Evolutionary conservation across 2,113 vertebrate species (phyloP).

Genomic region (Hymenochirus boettgeri): DNA sequence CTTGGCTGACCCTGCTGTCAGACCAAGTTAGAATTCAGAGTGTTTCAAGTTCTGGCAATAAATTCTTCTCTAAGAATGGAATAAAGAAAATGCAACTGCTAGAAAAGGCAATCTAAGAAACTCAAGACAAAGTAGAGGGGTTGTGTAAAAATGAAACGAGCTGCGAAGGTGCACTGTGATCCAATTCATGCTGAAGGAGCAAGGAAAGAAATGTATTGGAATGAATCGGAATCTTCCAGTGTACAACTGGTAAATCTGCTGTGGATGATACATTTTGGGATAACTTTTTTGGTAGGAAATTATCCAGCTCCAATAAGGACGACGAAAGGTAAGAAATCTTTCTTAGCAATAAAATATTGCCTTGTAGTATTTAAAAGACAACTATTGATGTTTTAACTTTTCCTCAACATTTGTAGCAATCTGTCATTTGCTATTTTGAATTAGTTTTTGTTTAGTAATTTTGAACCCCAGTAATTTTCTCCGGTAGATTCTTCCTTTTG

Average conservation of each 20-base stretch:
- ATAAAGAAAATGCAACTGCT: slow-evolving; percentile 46
- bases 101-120: slow-evolving; percentile 49
- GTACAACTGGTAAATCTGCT: slow-evolving; percentile 26
- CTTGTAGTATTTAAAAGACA: not conserved
- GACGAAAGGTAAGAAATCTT: slow-evolving; percentile 67
- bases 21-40: slow-evolving; percentile 70
- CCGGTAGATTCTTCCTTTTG: too few relatives aligned
- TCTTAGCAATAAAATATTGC: not conserved
- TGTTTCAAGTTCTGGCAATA: slow-evolving; percentile 47
- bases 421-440: too few relatives aligned
- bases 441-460: too few relatives aligned
- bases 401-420: too few relatives aligned
- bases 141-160: slow-evolving; percentile 46
- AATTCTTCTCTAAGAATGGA: slow-evolving; percentile 43
- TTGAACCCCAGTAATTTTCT: too few relatives aligned
- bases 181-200: slow-evolving; percentile 38
- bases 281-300: slow-evolving; percentile 48
- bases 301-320: slow-evolving; percentile 45
- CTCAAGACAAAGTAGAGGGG: not conserved
- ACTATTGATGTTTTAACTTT: too few relatives aligned
- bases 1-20: slow-evolving; percentile 66
- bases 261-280: slow-evolving; percentile 52
- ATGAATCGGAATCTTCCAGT: slow-evolving; percentile 30
- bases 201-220: slow-evolving; percentile 41
- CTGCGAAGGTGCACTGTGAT: slow-evolving; percentile 43